A percentile compares a stretch with the other conserved stretches of the same genome.
Evolutionary conservation across 2,888 invertebrate genomes (phyloP).

Genomic region (Ormyrus thymus): DNA sequence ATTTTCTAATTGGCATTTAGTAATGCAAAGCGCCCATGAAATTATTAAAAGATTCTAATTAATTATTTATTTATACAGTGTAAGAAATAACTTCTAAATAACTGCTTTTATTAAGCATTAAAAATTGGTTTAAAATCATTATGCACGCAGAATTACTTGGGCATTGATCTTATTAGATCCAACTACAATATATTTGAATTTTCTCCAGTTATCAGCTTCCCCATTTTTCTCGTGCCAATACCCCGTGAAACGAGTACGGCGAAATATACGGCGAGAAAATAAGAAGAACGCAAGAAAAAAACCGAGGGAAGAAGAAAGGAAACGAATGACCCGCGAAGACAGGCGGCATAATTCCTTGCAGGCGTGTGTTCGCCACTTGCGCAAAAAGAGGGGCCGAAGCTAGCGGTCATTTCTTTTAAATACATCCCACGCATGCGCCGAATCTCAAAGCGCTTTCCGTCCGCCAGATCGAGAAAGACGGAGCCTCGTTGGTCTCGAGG

Average conservation of each 20-base stretch:
- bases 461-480: conserved; percentile 47
- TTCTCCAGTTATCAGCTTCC: background rate
- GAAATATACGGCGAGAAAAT: conserved; percentile 1
- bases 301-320: background rate
- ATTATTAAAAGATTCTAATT: too few species aligned
- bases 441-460: conserved; percentile 57
- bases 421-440: background rate
- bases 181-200: background rate
- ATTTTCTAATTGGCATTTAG: too few species aligned
- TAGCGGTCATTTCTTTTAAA: conserved; percentile 26
- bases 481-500: conserved; percentile 50
- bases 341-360: conserved; percentile 24
- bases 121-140: too few species aligned
- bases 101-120: too few species aligned
- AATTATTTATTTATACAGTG: too few species aligned
- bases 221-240: conserved; percentile 32
- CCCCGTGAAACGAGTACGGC: conserved; percentile 47
- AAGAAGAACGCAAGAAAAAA: conserved; percentile 3
- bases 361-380: background rate
- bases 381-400: conserved; percentile 1
- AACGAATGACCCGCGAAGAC: conserved; percentile 33
- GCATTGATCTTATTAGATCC: too few species aligned
- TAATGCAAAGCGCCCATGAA: too few species aligned
- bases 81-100: too few species aligned
- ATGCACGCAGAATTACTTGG: too few species aligned